Percentiles rank a stretch among this genome's conserved stretches.
These are phyloP conservation scores for Cyrtorhinus lividipennis DNA, from an alignment of 1,140 invertebrate genomes.

Conservation along the genomic window DNA sequence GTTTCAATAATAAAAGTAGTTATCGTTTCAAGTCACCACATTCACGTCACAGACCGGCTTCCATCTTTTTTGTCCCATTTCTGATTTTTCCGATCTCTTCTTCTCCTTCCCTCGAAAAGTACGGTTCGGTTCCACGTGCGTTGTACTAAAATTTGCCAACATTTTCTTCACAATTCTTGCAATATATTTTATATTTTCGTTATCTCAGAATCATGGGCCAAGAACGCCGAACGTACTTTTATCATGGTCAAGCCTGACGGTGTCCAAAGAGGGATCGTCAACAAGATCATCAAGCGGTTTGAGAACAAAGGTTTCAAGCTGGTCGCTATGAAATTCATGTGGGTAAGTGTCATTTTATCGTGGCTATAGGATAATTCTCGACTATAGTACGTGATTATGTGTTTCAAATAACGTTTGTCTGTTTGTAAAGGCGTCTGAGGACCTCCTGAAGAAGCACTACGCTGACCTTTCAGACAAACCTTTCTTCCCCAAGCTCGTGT, in stretches of 20 bases:
- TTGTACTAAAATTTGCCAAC: not conserved
- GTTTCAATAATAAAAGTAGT: too few species aligned
- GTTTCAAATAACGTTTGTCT: too few species aligned
- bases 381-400: too few species aligned
- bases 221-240: conserved; percentile 80
- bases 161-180: conserved; percentile 2
- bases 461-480: conserved; percentile 70
- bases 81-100: not conserved
- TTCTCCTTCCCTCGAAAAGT: too few species aligned
- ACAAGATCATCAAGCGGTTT: conserved; percentile 90
- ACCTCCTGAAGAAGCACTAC: conserved; percentile 78
- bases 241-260: conserved; percentile 98
- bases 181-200: conserved; percentile 1
- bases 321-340: conserved; percentile 86
- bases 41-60: too few species aligned
- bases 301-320: conserved; percentile 97
- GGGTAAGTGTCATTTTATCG: too few species aligned
- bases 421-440: conserved; percentile 48
- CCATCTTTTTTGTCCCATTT: not conserved
- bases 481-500: conserved; percentile 87
- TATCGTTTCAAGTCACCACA: too few species aligned
- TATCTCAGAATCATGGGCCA: conserved; percentile 1
- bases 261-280: conserved; percentile 89
- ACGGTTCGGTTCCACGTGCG: not conserved
- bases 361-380: too few species aligned